A percentile compares a stretch with the other conserved stretches of the same genome.
Evolutionary conservation across 2,113 vertebrate genomes (phyloP).

Genomic region (Anser cygnoides): DNA sequence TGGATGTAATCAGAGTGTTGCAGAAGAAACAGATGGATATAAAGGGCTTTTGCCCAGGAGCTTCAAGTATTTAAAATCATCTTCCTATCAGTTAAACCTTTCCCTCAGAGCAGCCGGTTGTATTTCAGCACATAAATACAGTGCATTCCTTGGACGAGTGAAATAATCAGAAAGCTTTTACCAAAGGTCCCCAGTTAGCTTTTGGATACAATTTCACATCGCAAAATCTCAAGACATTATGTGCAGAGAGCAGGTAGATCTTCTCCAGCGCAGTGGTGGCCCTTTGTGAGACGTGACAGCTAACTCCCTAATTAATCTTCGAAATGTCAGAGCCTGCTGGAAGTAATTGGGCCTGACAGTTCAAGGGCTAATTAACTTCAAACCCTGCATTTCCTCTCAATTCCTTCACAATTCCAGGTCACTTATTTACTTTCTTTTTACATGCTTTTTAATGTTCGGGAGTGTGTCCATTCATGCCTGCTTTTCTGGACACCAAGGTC

Average conservation of each 20-base stretch:
- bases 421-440: slow-evolving; percentile 54
- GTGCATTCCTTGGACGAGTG: slow-evolving; percentile 15
- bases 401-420: slow-evolving; percentile 55
- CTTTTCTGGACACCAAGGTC: background rate
- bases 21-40: background rate
- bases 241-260: slow-evolving; percentile 42
- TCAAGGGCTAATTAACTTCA: slow-evolving; percentile 78
- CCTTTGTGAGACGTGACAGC: slow-evolving; percentile 67
- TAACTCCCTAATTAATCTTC: slow-evolving; percentile 75
- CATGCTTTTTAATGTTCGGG: slow-evolving; percentile 1
- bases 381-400: slow-evolving; percentile 53
- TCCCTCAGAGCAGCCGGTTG: slow-evolving; percentile 3
- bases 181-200: background rate
- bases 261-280: slow-evolving; percentile 23
- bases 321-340: slow-evolving; percentile 76
- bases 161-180: slow-evolving; percentile 26
- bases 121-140: background rate
- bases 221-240: slow-evolving; percentile 6
- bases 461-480: background rate
- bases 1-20: background rate
- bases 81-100: background rate
- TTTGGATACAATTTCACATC: background rate
- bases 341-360: slow-evolving; percentile 73
- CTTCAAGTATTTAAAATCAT: background rate
- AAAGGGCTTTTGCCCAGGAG: background rate